Base-by-base conservation (phyloP, 30 jellyfish, hydroid and myxozoan genomes). In the Aurelia sp. region DNA sequence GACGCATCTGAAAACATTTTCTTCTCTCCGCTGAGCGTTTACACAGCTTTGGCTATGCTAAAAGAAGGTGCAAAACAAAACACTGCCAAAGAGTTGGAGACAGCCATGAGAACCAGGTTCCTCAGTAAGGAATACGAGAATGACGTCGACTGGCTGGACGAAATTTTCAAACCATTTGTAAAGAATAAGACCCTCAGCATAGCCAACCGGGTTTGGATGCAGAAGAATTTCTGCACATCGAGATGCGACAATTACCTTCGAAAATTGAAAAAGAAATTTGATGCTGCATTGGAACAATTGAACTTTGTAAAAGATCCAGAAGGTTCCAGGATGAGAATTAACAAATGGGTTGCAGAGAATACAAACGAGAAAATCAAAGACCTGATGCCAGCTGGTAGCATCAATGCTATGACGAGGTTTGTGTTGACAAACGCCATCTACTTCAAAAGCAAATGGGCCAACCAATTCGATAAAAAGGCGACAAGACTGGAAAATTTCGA, bases 131-230 rank as follows among this genome's bases (percentile, higher is more conserved):
- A 62, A 10, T 68, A 20, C 17, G 55, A 8, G 1, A 86, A 81
- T 9, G 22, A 47, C 8, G 12, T 4, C 2, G 80, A 73, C 23
- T 76, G 67, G 69, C 64, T 70, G 65, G 59, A 62, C 0, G 61
- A 67, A 3, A 84, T 88, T 18, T 74, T 73, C 53, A 81, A 53
- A 18, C 86, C 82, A 17, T 69, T 58, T 8, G 87, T 63, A 17
- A 22, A 51, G 20, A 75, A 81, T 57, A 72, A 73, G 75, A 73
- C 88, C 18, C 11, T 88, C 71, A 72, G 67, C 17, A 60, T 88
- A 17, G 96, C 96, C n/a, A 88, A 88, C 76, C 80, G 80, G 71
- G 55, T 88, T 40, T 88, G 96, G 96, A 60, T 88, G 85, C 96
- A 88, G 71, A 71, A 72, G 48, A 31, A 79, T 47, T 79, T 88